Conservation (phyloP, 1,140 invertebrate species). For the Zaprionus capensis region DNA sequence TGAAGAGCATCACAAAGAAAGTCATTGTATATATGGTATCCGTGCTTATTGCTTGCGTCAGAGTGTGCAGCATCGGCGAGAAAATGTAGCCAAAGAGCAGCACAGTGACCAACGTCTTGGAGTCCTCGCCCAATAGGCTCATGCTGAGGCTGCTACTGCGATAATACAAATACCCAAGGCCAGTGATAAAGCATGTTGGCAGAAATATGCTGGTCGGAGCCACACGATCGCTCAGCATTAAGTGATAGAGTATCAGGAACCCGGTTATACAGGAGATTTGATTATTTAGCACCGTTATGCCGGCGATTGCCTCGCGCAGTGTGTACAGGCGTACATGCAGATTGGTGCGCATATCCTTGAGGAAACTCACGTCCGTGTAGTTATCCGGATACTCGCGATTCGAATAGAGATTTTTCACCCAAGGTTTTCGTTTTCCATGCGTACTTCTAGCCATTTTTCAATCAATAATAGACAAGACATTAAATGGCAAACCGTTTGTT, state of each 20-base stretch:
- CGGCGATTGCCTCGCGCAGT: constrained; percentile 88
- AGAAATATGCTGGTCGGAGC: constrained; percentile 87
- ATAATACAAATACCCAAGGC: constrained; percentile 85
- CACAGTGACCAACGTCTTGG: constrained; percentile 91
- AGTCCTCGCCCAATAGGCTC: constrained; percentile 85
- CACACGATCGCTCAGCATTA: constrained; percentile 89
- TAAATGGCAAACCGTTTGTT: constrained; percentile 36
- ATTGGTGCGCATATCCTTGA: constrained; percentile 94
- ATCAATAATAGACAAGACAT: constrained; percentile 16
- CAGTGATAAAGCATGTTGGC: constrained; percentile 85
- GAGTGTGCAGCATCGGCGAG: constrained; percentile 95
- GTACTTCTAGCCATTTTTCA: constrained; percentile 52
- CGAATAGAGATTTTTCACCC: constrained; percentile 96
- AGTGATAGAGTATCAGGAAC: constrained; percentile 90
- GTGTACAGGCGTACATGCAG: constrained; percentile 90
- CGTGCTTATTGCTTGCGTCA: constrained; percentile 97
- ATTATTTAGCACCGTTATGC: constrained; percentile 89
- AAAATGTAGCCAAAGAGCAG: constrained; percentile 93
- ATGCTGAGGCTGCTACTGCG: constrained; percentile 66
- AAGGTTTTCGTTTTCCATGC: constrained; percentile 84
- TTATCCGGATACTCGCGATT: constrained; percentile 95
- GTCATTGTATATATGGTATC: constrained; percentile 98
- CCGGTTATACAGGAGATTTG: constrained; percentile 90
- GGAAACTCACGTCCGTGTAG: constrained; percentile 93
- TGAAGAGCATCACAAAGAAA: constrained; percentile 93